Base-by-base conservation (phyloP, 2,797 vertebrate species). In the Anabas testudineus region DNA sequence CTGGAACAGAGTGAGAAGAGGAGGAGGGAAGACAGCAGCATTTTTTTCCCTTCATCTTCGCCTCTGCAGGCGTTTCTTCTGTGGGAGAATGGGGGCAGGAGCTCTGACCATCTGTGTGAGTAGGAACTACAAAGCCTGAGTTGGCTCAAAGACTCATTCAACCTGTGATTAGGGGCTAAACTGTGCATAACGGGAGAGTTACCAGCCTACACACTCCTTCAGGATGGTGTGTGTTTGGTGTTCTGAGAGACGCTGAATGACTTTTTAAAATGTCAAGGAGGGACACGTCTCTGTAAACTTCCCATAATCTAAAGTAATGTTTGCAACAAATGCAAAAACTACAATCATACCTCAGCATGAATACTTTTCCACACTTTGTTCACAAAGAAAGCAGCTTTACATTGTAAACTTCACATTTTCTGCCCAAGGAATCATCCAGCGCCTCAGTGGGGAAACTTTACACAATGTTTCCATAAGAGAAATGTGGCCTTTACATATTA, bases 21-120 rank as follows among this genome's bases (percentile, higher is more conserved):
- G 64, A 85, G 62, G 71, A 89, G 73, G 82, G 56, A 53, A 46
- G 80, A 71, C 16, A 84, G 74, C 78, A 74, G 58, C 65, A 86
- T 28, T 41, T 81, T 81, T 74, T 72, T 58, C 77, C 54, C 70
- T 84, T 85, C 91, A 88, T 90, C 92, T 67, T 75, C 86, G 68
- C 89, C 75, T 83, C 82, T 46, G 68, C 78, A 82, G 90, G 75
- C 76, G 43, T 83, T 90, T 92, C 90, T 82, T 82, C 87, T 58
- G 71, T 75, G 73, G 78, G 71, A 93, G 86, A 89, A 97, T 98
- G 96, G 96, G 97, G 91, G 96, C 96, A 30, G 97, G 97, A 92
- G 96, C 96, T 24, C 90, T 96, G 75, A 93, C 95, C 92, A 88
- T 97, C 91, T 96, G 97, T 93, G 97, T 97, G 92, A 98, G 96